Conservation (phyloP, 1,140 invertebrate genomes). For the Sogatella furcifera region DNA sequence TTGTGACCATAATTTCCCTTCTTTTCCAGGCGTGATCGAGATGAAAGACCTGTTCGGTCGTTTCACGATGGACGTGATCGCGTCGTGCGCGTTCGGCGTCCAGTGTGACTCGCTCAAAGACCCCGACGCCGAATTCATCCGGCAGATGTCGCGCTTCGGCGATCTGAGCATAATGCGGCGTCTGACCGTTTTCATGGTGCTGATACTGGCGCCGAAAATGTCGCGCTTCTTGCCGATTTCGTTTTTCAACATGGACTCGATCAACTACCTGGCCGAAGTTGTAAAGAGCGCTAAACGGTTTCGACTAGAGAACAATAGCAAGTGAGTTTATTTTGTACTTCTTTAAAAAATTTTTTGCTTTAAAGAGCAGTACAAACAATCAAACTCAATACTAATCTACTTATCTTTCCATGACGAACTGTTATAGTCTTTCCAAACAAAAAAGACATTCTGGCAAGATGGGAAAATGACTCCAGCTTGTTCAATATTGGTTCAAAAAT, state of each 20-base stretch:
- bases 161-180: constrained; percentile 12
- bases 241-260: constrained; percentile 19
- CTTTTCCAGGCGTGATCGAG: constrained; percentile 29
- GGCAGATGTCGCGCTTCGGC: constrained; percentile 12
- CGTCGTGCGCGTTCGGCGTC: constrained; percentile 44
- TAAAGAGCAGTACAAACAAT: too few relatives aligned
- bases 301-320: background rate
- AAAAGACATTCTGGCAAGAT: too few relatives aligned
- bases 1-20: too few relatives aligned
- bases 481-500: too few relatives aligned
- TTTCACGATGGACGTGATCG: constrained; percentile 44
- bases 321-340: background rate
- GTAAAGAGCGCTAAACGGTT: constrained; percentile 11
- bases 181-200: constrained; percentile 13
- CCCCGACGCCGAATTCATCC: constrained; percentile 36
- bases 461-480: too few relatives aligned
- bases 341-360: too few relatives aligned
- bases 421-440: too few relatives aligned
- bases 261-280: constrained; percentile 14
- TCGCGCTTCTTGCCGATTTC: constrained; percentile 16
- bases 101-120: constrained; percentile 39
- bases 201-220: constrained; percentile 18
- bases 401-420: too few relatives aligned
- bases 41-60: constrained; percentile 36
- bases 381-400: too few relatives aligned